These are phyloP conservation scores for Montipora efflorescens DNA, from an alignment of 64 coral and sea anemone genomes.

Conservation along the genomic window DNA sequence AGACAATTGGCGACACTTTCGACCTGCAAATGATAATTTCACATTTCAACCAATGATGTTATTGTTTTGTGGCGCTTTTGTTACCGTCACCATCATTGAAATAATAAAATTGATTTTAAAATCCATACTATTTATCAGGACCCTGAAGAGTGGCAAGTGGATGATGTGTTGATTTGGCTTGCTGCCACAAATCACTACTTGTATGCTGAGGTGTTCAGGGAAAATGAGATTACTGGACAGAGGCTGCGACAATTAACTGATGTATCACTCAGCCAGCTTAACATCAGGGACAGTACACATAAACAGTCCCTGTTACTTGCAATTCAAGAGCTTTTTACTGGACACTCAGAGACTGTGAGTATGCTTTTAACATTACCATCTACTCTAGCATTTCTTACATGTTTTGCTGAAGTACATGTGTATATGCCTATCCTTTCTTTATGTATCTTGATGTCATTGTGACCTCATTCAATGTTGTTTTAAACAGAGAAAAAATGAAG, in stretches of 20 bases:
- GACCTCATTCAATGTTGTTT: background rate
- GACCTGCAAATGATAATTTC: no score
- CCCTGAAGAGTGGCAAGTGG: slow-evolving; percentile 56
- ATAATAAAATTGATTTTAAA: no score
- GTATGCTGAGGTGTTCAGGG: slow-evolving; percentile 70
- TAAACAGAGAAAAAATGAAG: slow-evolving; percentile 13
- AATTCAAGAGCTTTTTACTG: slow-evolving; percentile 66
- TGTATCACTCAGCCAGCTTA: slow-evolving; percentile 17
- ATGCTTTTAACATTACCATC: background rate
- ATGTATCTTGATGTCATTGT: background rate
- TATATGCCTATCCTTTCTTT: no score
- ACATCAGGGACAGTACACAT: slow-evolving; percentile 60
- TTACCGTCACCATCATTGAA: no score
- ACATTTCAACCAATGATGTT: no score
- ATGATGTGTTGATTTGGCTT: slow-evolving; percentile 77
- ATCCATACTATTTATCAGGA: slow-evolving; percentile 6
- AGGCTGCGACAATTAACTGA: slow-evolving; percentile 45
- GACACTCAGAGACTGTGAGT: slow-evolving; percentile 63
- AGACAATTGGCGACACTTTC: no score
- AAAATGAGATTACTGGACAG: slow-evolving; percentile 38
- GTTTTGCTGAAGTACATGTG: no score
- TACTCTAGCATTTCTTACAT: no score
- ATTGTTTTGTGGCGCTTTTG: no score
- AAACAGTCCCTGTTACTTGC: slow-evolving; percentile 54
- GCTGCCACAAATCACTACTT: slow-evolving; percentile 65